Conservation (phyloP, 1,140 invertebrate genomes). For the Cyclargus thomasi region DNA sequence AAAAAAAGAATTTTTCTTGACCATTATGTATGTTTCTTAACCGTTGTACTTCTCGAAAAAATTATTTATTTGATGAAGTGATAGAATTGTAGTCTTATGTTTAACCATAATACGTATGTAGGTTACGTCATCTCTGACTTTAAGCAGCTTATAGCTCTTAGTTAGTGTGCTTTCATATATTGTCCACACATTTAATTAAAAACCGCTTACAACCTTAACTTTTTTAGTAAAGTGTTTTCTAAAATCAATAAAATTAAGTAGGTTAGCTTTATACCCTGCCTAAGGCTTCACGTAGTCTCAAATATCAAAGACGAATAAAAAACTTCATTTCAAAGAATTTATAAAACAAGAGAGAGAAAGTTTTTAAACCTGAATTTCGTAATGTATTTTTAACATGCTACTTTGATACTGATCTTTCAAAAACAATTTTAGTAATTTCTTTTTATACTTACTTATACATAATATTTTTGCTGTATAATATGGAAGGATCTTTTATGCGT, state of each 20-base stretch:
- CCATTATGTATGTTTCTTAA: no score
- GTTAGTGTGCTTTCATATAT: no score
- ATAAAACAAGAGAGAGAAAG: constrained; percentile 1
- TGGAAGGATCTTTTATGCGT: no score
- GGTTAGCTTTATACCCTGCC: neutral
- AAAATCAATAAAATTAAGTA: constrained; percentile 6
- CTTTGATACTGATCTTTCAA: neutral
- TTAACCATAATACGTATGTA: no score
- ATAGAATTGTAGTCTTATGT: no score
- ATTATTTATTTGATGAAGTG: no score
- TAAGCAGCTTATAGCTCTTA: no score
- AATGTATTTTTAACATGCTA: neutral
- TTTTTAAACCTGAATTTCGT: neutral
- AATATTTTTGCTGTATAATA: no score
- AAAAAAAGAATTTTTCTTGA: no score
- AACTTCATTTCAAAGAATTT: constrained; percentile 7
- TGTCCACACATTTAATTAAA: no score
- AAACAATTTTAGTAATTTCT: neutral
- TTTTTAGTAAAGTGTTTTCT: neutral
- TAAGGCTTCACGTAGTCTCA: neutral
- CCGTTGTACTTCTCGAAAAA: no score
- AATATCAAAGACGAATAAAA: constrained; percentile 1
- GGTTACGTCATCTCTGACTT: no score
- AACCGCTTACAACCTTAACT: neutral
- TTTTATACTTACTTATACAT: neutral